These are phyloP conservation scores for Polydrusus cervinus DNA, from an alignment of 2,888 invertebrate species.

Conservation along the genomic window DNA sequence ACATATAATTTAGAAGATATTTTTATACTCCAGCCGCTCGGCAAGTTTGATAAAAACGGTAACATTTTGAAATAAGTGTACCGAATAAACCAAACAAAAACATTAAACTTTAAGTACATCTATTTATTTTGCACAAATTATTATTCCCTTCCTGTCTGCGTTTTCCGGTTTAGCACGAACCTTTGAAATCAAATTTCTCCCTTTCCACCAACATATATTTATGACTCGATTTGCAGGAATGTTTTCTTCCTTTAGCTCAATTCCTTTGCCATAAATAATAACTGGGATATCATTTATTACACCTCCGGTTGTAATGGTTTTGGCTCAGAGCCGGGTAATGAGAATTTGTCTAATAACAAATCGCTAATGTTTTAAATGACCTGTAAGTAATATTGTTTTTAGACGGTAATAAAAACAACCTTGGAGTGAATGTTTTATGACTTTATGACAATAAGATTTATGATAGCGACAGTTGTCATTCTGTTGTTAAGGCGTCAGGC, in stretches of 20 bases:
- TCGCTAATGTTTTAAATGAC: background rate
- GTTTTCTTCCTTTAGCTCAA: constrained; percentile 15
- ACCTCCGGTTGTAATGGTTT: constrained; percentile 2
- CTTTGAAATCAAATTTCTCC: constrained; percentile 6
- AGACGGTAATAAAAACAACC: background rate
- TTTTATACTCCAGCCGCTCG: too few species aligned
- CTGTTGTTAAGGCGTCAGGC: too few species aligned
- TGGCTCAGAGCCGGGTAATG: constrained; percentile 7
- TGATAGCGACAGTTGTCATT: too few species aligned
- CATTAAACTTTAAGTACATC: background rate
- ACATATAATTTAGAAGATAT: too few species aligned
- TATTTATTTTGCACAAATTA: constrained; percentile 10
- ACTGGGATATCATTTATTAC: constrained; percentile 20
- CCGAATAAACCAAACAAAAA: background rate
- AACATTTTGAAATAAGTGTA: too few species aligned
- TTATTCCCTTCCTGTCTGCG: constrained; percentile 1
- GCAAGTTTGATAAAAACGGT: too few species aligned
- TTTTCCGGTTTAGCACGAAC: background rate
- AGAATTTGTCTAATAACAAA: constrained; percentile 2
- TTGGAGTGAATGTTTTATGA: background rate
- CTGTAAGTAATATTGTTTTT: background rate
- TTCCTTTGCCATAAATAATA: constrained; percentile 20
- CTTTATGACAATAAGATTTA: background rate
- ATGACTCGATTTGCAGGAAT: constrained; percentile 14
- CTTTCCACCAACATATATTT: constrained; percentile 12